Conservation (phyloP, 2,113 vertebrate species). For the Beaufortia kweichowensis region DNA sequence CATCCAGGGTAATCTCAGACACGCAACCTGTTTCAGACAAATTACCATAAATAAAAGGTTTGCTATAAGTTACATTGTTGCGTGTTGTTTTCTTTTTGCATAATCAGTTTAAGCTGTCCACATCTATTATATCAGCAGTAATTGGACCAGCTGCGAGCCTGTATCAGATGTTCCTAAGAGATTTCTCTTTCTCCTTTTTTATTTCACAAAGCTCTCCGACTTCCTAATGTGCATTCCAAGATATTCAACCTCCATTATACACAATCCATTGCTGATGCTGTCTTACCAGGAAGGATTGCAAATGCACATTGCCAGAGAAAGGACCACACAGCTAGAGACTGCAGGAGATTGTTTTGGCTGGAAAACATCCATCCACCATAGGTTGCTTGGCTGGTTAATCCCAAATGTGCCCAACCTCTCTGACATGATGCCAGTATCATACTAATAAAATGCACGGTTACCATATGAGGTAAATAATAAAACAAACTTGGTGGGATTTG, state of each 20-base stretch:
- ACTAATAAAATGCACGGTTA: constrained; percentile 60
- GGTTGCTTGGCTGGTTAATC: constrained; percentile 49
- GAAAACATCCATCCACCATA: constrained; percentile 40
- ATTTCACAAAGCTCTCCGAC: background rate
- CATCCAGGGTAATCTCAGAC: background rate
- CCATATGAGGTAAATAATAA: constrained; percentile 58
- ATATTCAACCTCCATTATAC: constrained; percentile 49
- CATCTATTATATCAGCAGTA: constrained; percentile 10
- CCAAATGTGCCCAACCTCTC: constrained; percentile 46
- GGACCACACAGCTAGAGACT: constrained; percentile 51
- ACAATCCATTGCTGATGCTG: constrained; percentile 50
- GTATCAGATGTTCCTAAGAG: constrained; percentile 10
- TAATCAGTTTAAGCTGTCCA: constrained; percentile 14
- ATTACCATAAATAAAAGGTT: background rate
- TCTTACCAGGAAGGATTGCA: constrained; percentile 47
- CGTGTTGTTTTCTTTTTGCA: background rate
- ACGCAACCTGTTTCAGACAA: background rate
- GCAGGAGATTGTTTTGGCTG: constrained; percentile 53
- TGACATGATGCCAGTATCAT: constrained; percentile 33
- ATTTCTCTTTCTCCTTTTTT: constrained; percentile 5
- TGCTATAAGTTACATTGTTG: background rate
- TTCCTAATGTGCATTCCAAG: constrained; percentile 35
- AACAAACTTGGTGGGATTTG: constrained; percentile 40
- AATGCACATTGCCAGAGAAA: constrained; percentile 18
- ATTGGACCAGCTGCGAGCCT: background rate